phyloP scores from a whole-genome alignment of 2,113 vertebrate species.

The Rhipidura dahli region DNA sequence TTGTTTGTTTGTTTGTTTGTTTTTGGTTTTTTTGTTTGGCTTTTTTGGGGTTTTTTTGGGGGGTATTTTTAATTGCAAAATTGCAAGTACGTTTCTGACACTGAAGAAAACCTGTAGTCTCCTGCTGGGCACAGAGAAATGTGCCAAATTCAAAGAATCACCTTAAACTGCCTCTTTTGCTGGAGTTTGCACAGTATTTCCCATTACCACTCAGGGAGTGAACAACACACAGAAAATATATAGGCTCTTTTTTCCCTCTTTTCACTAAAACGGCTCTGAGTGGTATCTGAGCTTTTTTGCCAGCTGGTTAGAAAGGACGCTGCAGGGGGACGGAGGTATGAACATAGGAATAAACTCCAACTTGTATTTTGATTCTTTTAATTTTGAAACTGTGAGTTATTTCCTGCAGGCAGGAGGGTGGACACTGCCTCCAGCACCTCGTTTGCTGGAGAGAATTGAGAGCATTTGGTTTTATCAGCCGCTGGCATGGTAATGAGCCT shows the following conservation, averaged over 20 bases:
- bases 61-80: too few relatives aligned
- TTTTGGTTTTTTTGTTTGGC: too few relatives aligned
- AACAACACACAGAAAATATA: neutral
- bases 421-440: slow-evolving; percentile 72
- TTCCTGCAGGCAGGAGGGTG: slow-evolving; percentile 68
- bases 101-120: slow-evolving; percentile 17
- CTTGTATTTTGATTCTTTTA: slow-evolving; percentile 68
- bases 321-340: slow-evolving; percentile 37
- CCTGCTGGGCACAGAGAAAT: neutral
- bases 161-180: neutral
- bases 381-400: slow-evolving; percentile 71
- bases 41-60: too few relatives aligned
- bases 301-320: slow-evolving; percentile 54
- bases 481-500: slow-evolving; percentile 75
- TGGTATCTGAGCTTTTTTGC: slow-evolving; percentile 12
- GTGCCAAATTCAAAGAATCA: slow-evolving; percentile 43
- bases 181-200: slow-evolving; percentile 54
- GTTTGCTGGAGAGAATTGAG: slow-evolving; percentile 70
- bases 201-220: slow-evolving; percentile 27
- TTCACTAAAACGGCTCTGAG: slow-evolving; percentile 14
- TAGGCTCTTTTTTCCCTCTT: neutral
- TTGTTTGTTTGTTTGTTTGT: too few relatives aligned
- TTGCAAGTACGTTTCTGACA: neutral
- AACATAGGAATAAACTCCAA: slow-evolving; percentile 60
- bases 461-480: slow-evolving; percentile 80